A percentile compares a stretch with the other conserved stretches of the same genome.
Evolutionary conservation across 2,113 vertebrate genomes (phyloP).

Genomic region (Syngnathus floridae): DNA sequence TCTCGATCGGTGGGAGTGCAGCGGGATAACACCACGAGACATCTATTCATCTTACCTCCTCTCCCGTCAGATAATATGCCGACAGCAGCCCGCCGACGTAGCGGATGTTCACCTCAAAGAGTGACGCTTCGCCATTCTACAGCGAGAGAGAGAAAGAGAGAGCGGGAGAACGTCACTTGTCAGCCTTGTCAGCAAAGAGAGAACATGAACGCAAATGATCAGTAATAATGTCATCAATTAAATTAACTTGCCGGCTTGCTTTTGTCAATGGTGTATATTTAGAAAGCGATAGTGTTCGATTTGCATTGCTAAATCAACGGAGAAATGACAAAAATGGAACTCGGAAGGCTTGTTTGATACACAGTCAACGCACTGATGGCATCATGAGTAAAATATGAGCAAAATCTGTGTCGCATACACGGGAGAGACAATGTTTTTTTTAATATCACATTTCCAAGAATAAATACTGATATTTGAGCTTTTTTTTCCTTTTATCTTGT

Average conservation of each 20-base stretch:
- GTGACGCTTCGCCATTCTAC: constrained; percentile 92
- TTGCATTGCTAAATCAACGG: constrained; percentile 26
- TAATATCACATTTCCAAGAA: background rate
- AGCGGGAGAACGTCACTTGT: constrained; percentile 39
- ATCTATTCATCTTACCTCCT: constrained; percentile 78
- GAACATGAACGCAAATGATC: background rate
- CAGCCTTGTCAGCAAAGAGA: constrained; percentile 26
- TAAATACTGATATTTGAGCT: background rate
- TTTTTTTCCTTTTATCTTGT: no score
- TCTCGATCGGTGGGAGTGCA: constrained; percentile 13
- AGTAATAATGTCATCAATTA: background rate
- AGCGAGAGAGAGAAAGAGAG: constrained; percentile 17
- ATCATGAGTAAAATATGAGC: background rate
- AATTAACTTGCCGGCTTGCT: background rate
- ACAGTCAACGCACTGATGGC: constrained; percentile 3
- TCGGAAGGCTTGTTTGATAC: constrained; percentile 10
- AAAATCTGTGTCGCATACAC: background rate
- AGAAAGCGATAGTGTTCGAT: background rate
- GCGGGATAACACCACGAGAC: constrained; percentile 23
- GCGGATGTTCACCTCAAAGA: constrained; percentile 98
- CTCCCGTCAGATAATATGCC: constrained; percentile 84
- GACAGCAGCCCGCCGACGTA: constrained; percentile 90
- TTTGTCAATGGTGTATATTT: constrained; percentile 14
- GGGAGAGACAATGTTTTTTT: background rate
- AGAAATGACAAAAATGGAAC: constrained; percentile 6